Percentiles rank a stretch among this genome's conserved stretches.
phyloP scores from a whole-genome alignment of 2,888 invertebrate genomes.

The Axea sp. region DNA sequence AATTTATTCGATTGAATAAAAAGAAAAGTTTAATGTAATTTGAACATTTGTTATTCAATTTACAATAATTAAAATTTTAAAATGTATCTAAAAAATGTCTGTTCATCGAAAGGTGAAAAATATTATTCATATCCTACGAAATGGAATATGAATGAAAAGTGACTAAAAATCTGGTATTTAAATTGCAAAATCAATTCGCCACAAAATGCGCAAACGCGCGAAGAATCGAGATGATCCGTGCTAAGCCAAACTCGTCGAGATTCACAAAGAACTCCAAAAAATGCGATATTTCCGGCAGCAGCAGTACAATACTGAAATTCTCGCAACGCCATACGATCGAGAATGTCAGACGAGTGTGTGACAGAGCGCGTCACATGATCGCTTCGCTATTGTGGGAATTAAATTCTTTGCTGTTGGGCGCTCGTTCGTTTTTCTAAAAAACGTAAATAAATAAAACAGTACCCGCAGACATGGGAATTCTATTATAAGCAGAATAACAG shows the following conservation, averaged over 20 bases:
- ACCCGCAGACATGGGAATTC: conserved; percentile 57
- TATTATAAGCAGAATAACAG: conserved; percentile 35
- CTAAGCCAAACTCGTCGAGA: conserved; percentile 46
- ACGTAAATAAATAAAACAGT: conserved; percentile 55
- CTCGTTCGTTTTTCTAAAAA: conserved; percentile 24
- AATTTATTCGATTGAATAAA: no score
- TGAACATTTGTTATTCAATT: no score
- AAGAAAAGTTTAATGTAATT: no score
- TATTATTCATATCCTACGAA: conserved; percentile 24
- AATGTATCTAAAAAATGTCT: no score
- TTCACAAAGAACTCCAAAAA: conserved; percentile 49
- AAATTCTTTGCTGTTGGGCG: conserved; percentile 49
- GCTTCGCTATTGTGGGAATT: conserved; percentile 54
- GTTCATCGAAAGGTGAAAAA: no score
- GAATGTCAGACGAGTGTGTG: conserved; percentile 42
- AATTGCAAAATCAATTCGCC: conserved; percentile 48
- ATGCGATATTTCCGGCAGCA: conserved; percentile 43
- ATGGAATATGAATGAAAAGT: conserved; percentile 42
- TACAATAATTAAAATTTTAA: no score
- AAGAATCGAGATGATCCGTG: conserved; percentile 49
- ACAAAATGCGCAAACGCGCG: conserved; percentile 45
- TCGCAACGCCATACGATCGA: conserved; percentile 44
- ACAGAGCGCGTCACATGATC: conserved; percentile 44
- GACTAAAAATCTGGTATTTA: conserved; percentile 43
- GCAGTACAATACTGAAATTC: conserved; percentile 52